Base-by-base conservation (phyloP, 2,113 vertebrate species). In the Brachionichthys hirsutus region DNA sequence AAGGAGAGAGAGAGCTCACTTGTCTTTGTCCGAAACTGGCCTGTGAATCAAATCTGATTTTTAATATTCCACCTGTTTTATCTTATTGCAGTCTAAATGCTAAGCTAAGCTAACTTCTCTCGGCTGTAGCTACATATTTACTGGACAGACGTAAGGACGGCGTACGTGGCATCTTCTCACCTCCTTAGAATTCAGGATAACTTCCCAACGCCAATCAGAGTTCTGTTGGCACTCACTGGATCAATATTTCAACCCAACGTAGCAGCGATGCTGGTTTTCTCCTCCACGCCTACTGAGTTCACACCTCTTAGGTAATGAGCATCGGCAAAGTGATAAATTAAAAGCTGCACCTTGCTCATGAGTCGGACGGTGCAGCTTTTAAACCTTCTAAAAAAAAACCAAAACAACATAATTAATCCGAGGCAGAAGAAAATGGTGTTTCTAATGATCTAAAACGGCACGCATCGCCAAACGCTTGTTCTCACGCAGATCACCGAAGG, bases 271-370 rank as follows among this genome's bases (percentile, higher is more conserved):
- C 70, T 71, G 63, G 70, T 81, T 70, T 63, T 36, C 44, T 73
- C 14, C 64, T 49, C 45, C 54, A 16, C 50, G 0, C 51, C 54
- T 17, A 22, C 46, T 41, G 48, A 41, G 47, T 61, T 52, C 60
- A 52, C 47, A 55, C 54, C 14, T 48, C 41, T 69, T 1, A 51
- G 41, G 38, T 35, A 48, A 15, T 22, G 47, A 58, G 54, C 13
- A 2, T 53, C 63, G 53, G 49, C 50, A 79, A 77, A 77, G 85
- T 83, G 82, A 77, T 77, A 62, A 64, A 73, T 41, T 48, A 40
- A 69, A 67, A 71, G 57, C 66, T 64, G 57, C 44, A 10, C 47
- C n/a, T 50, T 2, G 35, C 59, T 64, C 12, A 2, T 7, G 30
- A 52, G 30, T 30, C 9, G 24, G 38, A 53, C 12, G 42, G 6